phyloP scores from a whole-genome alignment of 2,888 invertebrate genomes.

The Perizoma flavofasciatum region DNA sequence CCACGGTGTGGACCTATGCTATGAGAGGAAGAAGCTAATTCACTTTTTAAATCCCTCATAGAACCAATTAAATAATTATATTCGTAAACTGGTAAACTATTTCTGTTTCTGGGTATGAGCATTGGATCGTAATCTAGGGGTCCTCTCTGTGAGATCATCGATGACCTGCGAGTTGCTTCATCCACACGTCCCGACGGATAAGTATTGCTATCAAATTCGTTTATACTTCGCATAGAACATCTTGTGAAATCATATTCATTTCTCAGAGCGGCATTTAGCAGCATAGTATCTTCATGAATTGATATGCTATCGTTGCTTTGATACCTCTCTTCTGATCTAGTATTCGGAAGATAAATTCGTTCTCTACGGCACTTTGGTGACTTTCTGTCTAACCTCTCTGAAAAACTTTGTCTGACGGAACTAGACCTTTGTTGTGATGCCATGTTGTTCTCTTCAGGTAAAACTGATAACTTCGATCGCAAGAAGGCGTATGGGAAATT shows the following conservation, averaged over 20 bases:
- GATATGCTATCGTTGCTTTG: conserved; percentile 80
- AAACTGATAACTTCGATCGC: conserved; percentile 89
- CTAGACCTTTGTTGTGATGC: conserved; percentile 76
- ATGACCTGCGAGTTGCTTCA: conserved; percentile 68
- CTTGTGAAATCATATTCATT: conserved; percentile 68
- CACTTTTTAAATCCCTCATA: conserved; percentile 69
- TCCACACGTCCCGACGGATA: conserved; percentile 63
- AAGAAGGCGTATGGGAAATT: conserved; percentile 91
- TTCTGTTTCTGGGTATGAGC: conserved; percentile 77
- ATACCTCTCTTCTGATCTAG: conserved; percentile 85
- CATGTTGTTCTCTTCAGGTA: conserved; percentile 89
- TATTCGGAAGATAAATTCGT: conserved; percentile 72
- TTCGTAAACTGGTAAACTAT: conserved; percentile 79
- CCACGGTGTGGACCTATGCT: conserved; percentile 84
- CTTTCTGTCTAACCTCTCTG: conserved; percentile 76
- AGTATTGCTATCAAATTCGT: conserved; percentile 64
- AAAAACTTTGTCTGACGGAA: conserved; percentile 80
- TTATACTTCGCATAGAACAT: conserved; percentile 74
- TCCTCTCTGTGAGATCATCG: conserved; percentile 75
- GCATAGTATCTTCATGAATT: conserved; percentile 74
- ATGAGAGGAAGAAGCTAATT: conserved; percentile 73
- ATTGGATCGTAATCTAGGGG: conserved; percentile 78
- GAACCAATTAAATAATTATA: conserved; percentile 70
- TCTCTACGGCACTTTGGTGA: conserved; percentile 75
- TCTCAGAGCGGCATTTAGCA: conserved; percentile 66